These are phyloP conservation scores for Poecilus cupreus DNA, from an alignment of 2,888 invertebrate genomes.

Conservation along the genomic window DNA sequence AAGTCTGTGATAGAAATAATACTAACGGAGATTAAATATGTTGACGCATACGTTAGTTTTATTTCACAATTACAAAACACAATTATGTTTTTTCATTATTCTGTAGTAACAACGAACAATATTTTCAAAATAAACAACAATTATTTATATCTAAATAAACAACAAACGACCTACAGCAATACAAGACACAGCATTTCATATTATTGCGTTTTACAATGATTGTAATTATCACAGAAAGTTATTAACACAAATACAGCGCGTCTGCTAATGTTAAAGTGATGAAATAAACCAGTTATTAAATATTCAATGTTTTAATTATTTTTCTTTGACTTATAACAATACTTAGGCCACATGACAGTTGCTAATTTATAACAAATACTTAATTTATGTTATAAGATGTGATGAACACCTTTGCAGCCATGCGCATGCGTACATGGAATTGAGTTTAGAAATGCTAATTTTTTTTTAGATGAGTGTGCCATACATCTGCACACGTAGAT, in stretches of 20 bases:
- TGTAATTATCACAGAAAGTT: conserved; percentile 74
- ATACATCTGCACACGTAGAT: not conserved
- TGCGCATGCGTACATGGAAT: conserved; percentile 33
- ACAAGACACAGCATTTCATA: conserved; percentile 73
- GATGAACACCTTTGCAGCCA: conserved; percentile 36
- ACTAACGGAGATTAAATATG: conserved; percentile 13
- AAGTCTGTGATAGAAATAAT: conserved; percentile 21
- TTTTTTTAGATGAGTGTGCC: not conserved
- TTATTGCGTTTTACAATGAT: conserved; percentile 73
- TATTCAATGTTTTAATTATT: conserved; percentile 34
- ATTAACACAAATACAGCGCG: conserved; percentile 67
- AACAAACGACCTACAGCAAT: conserved; percentile 71
- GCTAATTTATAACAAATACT: conserved; percentile 23
- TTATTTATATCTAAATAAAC: conserved; percentile 63
- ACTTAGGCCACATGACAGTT: conserved; percentile 47
- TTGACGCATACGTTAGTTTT: conserved; percentile 49
- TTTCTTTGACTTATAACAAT: conserved; percentile 49
- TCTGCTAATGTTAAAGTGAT: conserved; percentile 42
- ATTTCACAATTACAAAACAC: conserved; percentile 57
- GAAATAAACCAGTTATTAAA: conserved; percentile 43
- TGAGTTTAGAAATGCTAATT: conserved; percentile 32
- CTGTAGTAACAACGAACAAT: conserved; percentile 52
- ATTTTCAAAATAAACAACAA: conserved; percentile 57
- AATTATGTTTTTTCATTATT: conserved; percentile 37
- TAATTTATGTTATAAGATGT: not conserved